phyloP scores from a whole-genome alignment of 2,797 vertebrate genomes.

The Enoplosus armatus region DNA sequence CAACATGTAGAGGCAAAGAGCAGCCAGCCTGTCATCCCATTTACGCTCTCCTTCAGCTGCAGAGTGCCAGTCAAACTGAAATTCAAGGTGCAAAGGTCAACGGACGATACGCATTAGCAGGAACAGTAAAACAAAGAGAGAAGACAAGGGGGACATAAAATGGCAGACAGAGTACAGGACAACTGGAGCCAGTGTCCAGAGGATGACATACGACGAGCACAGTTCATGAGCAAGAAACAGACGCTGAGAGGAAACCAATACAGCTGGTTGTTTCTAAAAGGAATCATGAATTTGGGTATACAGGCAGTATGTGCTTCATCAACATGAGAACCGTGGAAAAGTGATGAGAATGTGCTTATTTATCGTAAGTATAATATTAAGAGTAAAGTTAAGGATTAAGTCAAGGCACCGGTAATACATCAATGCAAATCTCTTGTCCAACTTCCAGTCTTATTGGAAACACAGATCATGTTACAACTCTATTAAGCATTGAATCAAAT shows the following conservation, averaged over 20 bases:
- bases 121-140: conserved; percentile 53
- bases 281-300: conserved; percentile 15
- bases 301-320: conserved; percentile 14
- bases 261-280: conserved; percentile 27
- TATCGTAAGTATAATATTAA: not conserved
- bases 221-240: conserved; percentile 38
- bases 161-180: conserved; percentile 45
- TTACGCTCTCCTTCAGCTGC: conserved; percentile 54
- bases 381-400: not conserved
- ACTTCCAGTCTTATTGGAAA: conserved; percentile 18
- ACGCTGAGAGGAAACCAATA: conserved; percentile 63
- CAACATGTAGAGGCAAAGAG: conserved; percentile 31
- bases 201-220: conserved; percentile 52
- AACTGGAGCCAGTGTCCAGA: conserved; percentile 72
- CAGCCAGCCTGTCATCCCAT: conserved; percentile 48
- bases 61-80: conserved; percentile 63
- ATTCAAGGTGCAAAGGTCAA: conserved; percentile 54
- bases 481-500: conserved; percentile 20
- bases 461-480: conserved; percentile 10
- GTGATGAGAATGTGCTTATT: not conserved
- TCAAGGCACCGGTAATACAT: not conserved
- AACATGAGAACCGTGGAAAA: not conserved
- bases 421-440: not conserved
- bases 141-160: conserved; percentile 53
- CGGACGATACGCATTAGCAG: conserved; percentile 55